These are phyloP conservation scores for Melanotaenia parkinsoni DNA, from an alignment of 2,797 vertebrate species.

Conservation along the genomic window DNA sequence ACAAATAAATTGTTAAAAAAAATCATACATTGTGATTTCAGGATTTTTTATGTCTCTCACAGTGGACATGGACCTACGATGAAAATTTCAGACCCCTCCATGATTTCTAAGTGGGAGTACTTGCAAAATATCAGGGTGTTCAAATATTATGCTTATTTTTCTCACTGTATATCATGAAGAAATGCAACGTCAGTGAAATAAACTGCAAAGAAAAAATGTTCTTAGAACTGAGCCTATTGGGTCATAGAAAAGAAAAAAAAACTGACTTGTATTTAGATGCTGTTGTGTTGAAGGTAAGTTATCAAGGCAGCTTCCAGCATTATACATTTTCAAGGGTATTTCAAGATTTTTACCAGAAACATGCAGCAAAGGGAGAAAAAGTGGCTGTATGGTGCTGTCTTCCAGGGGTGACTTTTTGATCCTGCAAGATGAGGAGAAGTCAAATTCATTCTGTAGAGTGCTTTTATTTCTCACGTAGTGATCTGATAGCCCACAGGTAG, in stretches of 20 bases:
- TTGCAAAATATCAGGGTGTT: no score
- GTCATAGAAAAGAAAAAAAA: no score
- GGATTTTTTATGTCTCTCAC: no score
- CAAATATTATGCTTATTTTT: background rate
- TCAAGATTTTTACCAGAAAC: slow-evolving; percentile 2
- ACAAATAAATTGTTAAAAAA: no score
- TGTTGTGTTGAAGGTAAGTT: no score
- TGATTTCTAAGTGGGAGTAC: no score
- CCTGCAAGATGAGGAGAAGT: slow-evolving; percentile 49
- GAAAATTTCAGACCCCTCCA: no score
- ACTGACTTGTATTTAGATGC: background rate
- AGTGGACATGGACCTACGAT: no score
- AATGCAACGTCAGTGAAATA: slow-evolving; percentile 62
- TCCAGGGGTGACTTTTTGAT: slow-evolving; percentile 39
- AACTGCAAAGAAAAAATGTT: slow-evolving; percentile 33
- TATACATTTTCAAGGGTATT: slow-evolving; percentile 17
- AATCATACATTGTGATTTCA: no score
- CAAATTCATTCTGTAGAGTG: slow-evolving; percentile 56
- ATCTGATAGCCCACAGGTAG: slow-evolving; percentile 74
- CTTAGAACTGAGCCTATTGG: background rate
- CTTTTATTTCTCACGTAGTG: slow-evolving; percentile 76
- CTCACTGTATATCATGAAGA: slow-evolving; percentile 1
- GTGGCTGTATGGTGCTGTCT: slow-evolving; percentile 23
- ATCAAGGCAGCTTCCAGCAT: slow-evolving; percentile 10
- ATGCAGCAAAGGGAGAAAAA: slow-evolving; percentile 16